phyloP scores from a whole-genome alignment of 2,797 vertebrate genomes.

The Gambusia yucatana region DNA sequence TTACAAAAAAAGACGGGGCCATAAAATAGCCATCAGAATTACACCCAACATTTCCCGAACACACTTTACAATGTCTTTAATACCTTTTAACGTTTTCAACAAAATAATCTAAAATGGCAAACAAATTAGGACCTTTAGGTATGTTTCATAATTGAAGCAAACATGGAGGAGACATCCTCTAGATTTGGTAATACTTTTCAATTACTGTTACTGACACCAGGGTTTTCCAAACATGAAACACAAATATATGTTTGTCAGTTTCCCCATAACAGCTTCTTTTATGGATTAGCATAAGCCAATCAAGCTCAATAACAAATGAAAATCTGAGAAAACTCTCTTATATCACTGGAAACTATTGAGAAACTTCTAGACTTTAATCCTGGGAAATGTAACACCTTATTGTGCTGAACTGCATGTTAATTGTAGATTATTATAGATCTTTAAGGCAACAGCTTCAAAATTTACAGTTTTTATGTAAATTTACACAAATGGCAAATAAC shows the following conservation, averaged over 20 bases:
- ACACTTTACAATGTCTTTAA: slow-evolving; percentile 1
- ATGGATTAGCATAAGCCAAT: neutral
- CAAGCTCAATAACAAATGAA: neutral
- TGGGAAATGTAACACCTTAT: slow-evolving; percentile 6
- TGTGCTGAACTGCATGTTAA: slow-evolving; percentile 18
- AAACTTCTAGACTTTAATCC: slow-evolving; percentile 24
- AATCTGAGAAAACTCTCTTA: neutral
- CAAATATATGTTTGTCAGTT: neutral
- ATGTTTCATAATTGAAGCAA: slow-evolving; percentile 1
- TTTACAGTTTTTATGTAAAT: slow-evolving; percentile 31
- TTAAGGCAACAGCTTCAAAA: slow-evolving; percentile 44
- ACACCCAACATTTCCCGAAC: slow-evolving; percentile 14
- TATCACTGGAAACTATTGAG: neutral
- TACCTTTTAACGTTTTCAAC: slow-evolving; percentile 10
- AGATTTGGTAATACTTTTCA: neutral
- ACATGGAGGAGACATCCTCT: neutral
- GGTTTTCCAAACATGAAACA: neutral
- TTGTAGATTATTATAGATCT: slow-evolving; percentile 16
- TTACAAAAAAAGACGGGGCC: neutral
- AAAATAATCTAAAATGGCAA: slow-evolving; percentile 5
- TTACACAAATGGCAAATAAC: slow-evolving; percentile 17
- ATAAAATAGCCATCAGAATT: slow-evolving; percentile 19
- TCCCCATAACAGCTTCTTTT: neutral
- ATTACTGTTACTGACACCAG: neutral
- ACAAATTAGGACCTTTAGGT: slow-evolving; percentile 10